Conservation (phyloP, 1,140 invertebrate genomes). For the Hylyphantes graminicola region DNA sequence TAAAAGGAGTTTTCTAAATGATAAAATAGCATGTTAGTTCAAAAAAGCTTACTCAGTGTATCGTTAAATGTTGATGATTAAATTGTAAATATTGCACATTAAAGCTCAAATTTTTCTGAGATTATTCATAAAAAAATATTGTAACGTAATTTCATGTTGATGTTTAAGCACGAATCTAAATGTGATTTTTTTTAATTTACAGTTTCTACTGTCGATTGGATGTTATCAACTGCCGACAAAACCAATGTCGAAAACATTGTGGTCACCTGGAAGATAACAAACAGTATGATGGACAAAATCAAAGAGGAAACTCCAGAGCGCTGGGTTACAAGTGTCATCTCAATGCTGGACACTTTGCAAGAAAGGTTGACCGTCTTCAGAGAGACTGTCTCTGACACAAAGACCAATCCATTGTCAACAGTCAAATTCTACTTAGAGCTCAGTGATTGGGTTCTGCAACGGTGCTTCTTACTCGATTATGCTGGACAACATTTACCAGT, state of each 20-base stretch:
- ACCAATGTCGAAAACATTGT: conserved; percentile 49
- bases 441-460: conserved; percentile 50
- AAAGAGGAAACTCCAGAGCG: conserved; percentile 45
- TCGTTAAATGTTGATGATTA: no score
- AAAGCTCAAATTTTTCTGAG: no score
- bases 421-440: conserved; percentile 58
- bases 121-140: no score
- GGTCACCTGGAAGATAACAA: conserved; percentile 59
- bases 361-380: conserved; percentile 46
- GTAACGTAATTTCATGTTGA: not conserved
- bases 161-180: not conserved
- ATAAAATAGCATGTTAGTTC: no score
- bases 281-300: conserved; percentile 49
- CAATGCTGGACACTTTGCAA: conserved; percentile 49
- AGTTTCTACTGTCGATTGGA: conserved; percentile 61
- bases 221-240: conserved; percentile 49
- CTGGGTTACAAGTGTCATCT: conserved; percentile 51
- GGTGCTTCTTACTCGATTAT: conserved; percentile 58
- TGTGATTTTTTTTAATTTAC: not conserved
- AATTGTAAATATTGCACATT: no score
- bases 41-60: no score
- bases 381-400: conserved; percentile 40
- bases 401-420: conserved; percentile 51
- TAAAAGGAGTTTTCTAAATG: no score
- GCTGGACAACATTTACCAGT: conserved; percentile 55